These are phyloP conservation scores for Hafferia zeledoni DNA, from an alignment of 2,797 vertebrate genomes.

Conservation along the genomic window DNA sequence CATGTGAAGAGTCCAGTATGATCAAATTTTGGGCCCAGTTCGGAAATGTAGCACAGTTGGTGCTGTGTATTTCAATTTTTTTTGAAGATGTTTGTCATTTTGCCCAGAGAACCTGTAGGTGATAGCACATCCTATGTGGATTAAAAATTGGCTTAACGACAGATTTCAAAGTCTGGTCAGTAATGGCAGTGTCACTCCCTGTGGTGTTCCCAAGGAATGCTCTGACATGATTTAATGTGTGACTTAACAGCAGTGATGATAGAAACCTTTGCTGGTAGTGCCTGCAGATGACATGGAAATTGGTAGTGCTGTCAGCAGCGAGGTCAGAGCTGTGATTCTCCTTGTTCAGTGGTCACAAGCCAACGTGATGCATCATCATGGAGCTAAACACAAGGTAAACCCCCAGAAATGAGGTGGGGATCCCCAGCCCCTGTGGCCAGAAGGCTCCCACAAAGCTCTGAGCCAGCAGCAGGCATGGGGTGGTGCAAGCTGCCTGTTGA, in stretches of 20 bases:
- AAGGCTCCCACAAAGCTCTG: not conserved
- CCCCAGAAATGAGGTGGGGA: not conserved
- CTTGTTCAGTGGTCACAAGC: not conserved
- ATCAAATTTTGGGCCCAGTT: not conserved
- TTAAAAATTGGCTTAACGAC: conserved; percentile 48
- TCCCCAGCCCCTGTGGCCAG: not conserved
- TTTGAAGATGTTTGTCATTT: conserved; percentile 17
- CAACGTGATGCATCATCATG: fast-evolving
- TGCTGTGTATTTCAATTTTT: not conserved
- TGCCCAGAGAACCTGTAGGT: conserved; percentile 22
- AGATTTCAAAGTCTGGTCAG: conserved; percentile 12
- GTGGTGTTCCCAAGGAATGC: not conserved
- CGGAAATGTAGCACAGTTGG: not conserved
- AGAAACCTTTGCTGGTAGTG: not conserved
- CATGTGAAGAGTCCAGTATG: not conserved
- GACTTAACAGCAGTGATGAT: not conserved
- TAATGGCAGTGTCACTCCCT: not conserved
- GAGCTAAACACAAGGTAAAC: not conserved
- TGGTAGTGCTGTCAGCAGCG: not conserved
- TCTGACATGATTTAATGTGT: conserved; percentile 14
- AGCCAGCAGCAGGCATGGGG: not conserved
- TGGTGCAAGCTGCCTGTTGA: not conserved
- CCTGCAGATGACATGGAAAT: not conserved
- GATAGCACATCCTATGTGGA: conserved; percentile 1
- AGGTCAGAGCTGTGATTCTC: not conserved